A percentile compares a stretch with the other conserved stretches of the same genome.
Conservation (phyloP, 2,888 invertebrate species). For the Drosophila falleni region DNA sequence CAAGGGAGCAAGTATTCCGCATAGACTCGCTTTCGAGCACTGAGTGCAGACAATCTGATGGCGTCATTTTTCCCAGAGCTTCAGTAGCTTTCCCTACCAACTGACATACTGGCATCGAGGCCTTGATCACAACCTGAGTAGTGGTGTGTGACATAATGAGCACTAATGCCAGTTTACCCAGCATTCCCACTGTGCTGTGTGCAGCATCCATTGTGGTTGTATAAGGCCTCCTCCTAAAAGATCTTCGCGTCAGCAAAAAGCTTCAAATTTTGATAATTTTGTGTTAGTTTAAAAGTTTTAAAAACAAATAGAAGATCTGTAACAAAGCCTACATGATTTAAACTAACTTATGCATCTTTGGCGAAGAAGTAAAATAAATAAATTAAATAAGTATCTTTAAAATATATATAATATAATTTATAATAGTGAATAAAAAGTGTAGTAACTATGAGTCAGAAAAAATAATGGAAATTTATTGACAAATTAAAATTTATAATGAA, state of each 20-base stretch:
- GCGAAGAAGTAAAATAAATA: not conserved
- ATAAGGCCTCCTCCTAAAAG: constrained; percentile 1
- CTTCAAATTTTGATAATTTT: not conserved
- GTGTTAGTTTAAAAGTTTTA: not conserved
- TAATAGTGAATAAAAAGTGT: too few species aligned
- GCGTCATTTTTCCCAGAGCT: not conserved
- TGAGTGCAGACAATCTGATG: not conserved
- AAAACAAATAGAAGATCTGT: not conserved
- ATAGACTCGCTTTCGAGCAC: not conserved
- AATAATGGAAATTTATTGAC: not conserved
- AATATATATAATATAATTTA: too few species aligned
- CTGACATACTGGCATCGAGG: constrained; percentile 2
- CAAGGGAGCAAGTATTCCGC: not conserved
- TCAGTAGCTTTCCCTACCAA: not conserved
- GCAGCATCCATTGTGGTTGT: constrained; percentile 9
- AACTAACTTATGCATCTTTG: not conserved
- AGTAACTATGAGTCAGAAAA: too few species aligned
- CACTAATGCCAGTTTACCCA: constrained; percentile 8
- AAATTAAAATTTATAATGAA: not conserved
- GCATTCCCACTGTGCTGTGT: constrained; percentile 14
- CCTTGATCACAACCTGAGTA: constrained; percentile 1
- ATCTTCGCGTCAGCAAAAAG: not conserved
- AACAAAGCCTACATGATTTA: not conserved
- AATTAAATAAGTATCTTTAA: not conserved
- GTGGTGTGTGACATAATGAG: constrained; percentile 12